These are phyloP conservation scores for Zootermopsis nevadensis DNA, from an alignment of 2,888 invertebrate species.

Conservation along the genomic window DNA sequence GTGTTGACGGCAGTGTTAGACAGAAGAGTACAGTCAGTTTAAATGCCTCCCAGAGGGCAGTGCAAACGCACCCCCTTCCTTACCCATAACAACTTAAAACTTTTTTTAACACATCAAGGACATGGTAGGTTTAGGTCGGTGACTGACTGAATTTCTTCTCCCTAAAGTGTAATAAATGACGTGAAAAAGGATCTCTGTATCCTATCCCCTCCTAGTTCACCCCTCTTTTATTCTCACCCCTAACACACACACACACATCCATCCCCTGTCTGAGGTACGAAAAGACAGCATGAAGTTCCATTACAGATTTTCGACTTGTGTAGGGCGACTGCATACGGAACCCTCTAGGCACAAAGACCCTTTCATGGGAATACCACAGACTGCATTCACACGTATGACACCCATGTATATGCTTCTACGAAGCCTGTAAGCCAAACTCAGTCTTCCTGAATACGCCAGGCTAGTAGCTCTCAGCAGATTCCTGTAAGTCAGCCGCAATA, in stretches of 20 bases:
- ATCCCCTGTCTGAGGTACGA: background rate
- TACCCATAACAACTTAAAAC: background rate
- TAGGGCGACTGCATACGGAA: background rate
- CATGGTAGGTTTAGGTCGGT: background rate
- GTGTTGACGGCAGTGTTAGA: background rate
- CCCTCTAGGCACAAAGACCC: too few relatives aligned
- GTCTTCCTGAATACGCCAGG: too few relatives aligned
- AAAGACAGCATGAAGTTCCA: constrained; percentile 14
- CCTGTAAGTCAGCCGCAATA: too few relatives aligned
- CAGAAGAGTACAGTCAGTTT: background rate
- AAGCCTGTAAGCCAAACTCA: too few relatives aligned
- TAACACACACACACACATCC: constrained; percentile 12
- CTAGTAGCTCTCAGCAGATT: too few relatives aligned
- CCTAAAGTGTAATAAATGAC: constrained; percentile 22
- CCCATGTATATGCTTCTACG: too few relatives aligned
- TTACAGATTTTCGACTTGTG: constrained; percentile 24
- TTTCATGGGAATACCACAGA: too few relatives aligned
- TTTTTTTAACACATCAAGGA: constrained; percentile 31
- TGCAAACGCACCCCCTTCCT: background rate
- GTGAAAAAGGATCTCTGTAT: constrained; percentile 8
- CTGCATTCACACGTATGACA: too few relatives aligned
- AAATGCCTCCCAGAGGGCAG: background rate
- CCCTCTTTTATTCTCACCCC: constrained; percentile 7
- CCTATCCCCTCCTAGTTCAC: background rate
- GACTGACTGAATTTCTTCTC: constrained; percentile 8